These are phyloP conservation scores for Halisarca cf. caerulea DNA, from an alignment of 37 sponge, comb jelly and placozoan genomes.

Conservation along the genomic window DNA sequence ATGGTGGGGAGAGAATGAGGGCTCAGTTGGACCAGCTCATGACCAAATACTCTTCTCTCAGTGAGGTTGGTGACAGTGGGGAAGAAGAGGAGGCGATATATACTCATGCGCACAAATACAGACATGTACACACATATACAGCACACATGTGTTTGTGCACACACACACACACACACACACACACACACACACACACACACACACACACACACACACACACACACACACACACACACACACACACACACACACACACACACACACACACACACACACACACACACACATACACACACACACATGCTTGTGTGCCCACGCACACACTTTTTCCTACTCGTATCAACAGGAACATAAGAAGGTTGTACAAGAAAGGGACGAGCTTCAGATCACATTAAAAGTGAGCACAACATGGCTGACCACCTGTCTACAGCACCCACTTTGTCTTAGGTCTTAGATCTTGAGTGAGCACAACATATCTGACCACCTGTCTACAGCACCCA, in stretches of 20 bases:
- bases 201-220: neutral
- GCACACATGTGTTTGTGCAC: neutral
- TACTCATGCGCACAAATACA: too few species aligned
- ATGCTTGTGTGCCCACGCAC: neutral
- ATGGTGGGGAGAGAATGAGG: neutral
- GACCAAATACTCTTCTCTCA: neutral
- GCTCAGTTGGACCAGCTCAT: neutral
- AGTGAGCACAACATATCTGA: neutral
- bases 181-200: conserved; percentile 19
- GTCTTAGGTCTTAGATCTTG: neutral
- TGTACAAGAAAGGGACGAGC: too few species aligned
- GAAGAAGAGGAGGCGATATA: too few species aligned
- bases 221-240: too few species aligned
- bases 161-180: conserved; percentile 24
- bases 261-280: neutral
- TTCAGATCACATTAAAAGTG: too few species aligned
- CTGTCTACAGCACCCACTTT: neutral
- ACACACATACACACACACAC: neutral
- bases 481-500: neutral
- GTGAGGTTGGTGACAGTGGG: neutral
- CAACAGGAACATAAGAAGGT: too few species aligned
- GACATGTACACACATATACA: neutral
- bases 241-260: too few species aligned
- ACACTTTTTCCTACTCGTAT: conserved; percentile 85
- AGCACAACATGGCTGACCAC: neutral